Conservation (phyloP, 2,113 vertebrate genomes). For the Semnornis frantzii region DNA sequence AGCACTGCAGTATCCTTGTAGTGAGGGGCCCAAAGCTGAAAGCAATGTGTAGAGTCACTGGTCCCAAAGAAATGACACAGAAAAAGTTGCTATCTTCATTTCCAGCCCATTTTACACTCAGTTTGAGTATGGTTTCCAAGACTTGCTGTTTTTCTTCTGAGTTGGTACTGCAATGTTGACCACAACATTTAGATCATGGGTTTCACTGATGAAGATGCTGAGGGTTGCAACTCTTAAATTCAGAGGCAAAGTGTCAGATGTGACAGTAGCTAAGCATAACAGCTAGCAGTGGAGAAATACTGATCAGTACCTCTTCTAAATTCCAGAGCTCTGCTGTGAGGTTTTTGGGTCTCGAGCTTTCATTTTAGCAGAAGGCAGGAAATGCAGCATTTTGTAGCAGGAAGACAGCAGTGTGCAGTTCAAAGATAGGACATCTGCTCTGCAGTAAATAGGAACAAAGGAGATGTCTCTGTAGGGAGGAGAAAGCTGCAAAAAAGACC, state of each 20-base stretch:
- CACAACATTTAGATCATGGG: not conserved
- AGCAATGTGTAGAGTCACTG: no score
- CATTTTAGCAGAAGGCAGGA: not conserved
- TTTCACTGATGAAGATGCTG: not conserved
- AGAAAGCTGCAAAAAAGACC: not conserved
- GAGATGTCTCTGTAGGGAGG: not conserved
- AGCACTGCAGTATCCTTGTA: no score
- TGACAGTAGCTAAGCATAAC: not conserved
- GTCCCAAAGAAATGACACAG: not conserved
- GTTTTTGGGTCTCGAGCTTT: not conserved
- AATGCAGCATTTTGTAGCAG: not conserved
- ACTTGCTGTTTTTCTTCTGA: not conserved
- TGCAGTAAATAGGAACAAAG: not conserved
- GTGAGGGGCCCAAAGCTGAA: no score
- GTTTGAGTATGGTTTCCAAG: not conserved
- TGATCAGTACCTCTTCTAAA: not conserved
- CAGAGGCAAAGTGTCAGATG: not conserved
- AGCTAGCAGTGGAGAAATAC: not conserved
- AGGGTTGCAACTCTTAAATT: not conserved
- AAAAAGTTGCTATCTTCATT: not conserved
- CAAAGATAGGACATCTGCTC: accelerated
- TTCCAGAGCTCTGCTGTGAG: not conserved
- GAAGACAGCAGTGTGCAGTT: not conserved
- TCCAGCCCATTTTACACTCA: not conserved
- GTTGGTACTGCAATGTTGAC: not conserved